Evolutionary conservation across 2,113 vertebrate genomes (phyloP), one percentile per base, ranked within the genome.

Genomic region (Apus apus): DNA sequence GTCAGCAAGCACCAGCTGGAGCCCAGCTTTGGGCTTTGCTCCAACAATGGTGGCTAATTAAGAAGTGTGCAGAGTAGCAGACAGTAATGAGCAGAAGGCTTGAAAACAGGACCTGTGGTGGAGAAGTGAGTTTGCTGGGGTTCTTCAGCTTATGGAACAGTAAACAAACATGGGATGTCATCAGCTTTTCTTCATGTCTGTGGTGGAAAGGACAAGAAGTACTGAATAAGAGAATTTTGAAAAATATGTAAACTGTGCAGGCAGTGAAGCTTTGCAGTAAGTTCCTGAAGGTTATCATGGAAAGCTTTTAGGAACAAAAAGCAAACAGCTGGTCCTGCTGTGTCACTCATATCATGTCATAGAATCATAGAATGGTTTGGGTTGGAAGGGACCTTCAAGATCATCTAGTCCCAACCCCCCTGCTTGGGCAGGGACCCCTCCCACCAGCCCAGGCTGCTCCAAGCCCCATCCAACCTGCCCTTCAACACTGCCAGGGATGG

Each of bases 131-230:
- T 13, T 3, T 40, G 7, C 13, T 29, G 56, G 36, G 3, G 10
- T 73, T 74, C n/a, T 71, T 50, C 48, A 43, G 30, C 51, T 77
- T 58, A 14, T 40, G 16, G 26, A 53, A 36, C 32, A 22, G 16
- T n/a, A 22, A 48, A 0, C 22, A 25, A n/a, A 12, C 32, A 50
- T 0, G 1, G 50, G 26, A 48, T n/a, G 36, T 29, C 14, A 5
- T 62, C 54, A 36, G 15, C 21, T 76, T 43, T 74, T 79, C 51
- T 86, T 68, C 45, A 20, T 54, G 38, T 48, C 13, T 8, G 3
- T 58, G 60, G 30, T 30, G 6, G 15, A 25, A 32, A 74, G 60
- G 71, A 38, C 12, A 30, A 78, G 61, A 90, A 83, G 6, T 21
- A 27, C 17, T 40, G 5, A 65, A 17, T 13, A 20, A 62, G 34